Conservation (phyloP, 2,888 invertebrate species). For the Parnassius mnemosyne region DNA sequence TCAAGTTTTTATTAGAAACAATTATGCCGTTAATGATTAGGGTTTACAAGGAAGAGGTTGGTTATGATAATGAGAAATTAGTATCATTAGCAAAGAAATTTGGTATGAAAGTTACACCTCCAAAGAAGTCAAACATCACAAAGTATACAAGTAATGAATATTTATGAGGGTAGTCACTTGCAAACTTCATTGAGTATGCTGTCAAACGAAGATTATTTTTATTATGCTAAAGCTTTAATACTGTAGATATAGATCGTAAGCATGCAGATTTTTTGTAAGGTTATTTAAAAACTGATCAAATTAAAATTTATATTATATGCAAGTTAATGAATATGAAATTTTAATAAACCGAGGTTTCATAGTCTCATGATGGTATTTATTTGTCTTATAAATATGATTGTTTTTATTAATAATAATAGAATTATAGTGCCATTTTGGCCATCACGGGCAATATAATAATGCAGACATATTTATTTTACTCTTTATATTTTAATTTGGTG, state of each 20-base stretch:
- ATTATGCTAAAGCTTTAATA: slow-evolving; percentile 79
- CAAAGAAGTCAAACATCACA: slow-evolving; percentile 82
- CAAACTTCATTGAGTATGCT: slow-evolving; percentile 35
- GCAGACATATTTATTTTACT: too few relatives aligned
- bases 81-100: slow-evolving; percentile 76
- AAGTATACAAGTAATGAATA: slow-evolving; percentile 86
- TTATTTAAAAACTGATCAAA: slow-evolving; percentile 77
- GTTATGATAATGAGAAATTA: slow-evolving; percentile 80
- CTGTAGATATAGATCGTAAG: slow-evolving; percentile 77
- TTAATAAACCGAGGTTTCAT: slow-evolving; percentile 62
- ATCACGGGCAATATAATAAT: too few relatives aligned
- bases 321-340: slow-evolving; percentile 75
- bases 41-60: slow-evolving; percentile 81
- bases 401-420: neutral
- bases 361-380: slow-evolving; percentile 28
- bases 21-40: slow-evolving; percentile 83
- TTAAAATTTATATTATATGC: slow-evolving; percentile 74
- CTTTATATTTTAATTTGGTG: too few relatives aligned
- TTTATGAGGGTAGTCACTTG: slow-evolving; percentile 71
- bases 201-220: slow-evolving; percentile 68
- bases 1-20: slow-evolving; percentile 84
- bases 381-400: slow-evolving; percentile 7
- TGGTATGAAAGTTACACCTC: slow-evolving; percentile 73
- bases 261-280: slow-evolving; percentile 75
- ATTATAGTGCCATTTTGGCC: slow-evolving; percentile 14